A percentile compares a stretch with the other conserved stretches of the same genome.
Evolutionary conservation across 2,888 invertebrate genomes (phyloP).

Genomic region (Zaprionus obscuricornis): DNA sequence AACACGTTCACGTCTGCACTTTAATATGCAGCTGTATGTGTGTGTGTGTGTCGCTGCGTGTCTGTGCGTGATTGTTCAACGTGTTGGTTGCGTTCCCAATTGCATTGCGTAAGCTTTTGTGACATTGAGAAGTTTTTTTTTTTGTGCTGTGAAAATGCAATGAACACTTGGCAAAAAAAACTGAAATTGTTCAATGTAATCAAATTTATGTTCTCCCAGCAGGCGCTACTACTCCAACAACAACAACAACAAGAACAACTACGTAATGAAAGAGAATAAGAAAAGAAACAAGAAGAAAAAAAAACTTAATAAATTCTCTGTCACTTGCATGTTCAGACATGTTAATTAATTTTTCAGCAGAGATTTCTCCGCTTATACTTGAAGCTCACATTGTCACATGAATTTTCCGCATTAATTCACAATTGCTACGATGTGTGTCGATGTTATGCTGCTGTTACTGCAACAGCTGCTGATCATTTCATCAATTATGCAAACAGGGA

Average conservation of each 20-base stretch:
- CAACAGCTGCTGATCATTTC: slow-evolving; percentile 10
- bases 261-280: not conserved
- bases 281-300: not conserved
- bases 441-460: too few relatives aligned
- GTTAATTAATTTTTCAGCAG: slow-evolving; percentile 55
- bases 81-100: slow-evolving; percentile 44
- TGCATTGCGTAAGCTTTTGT: slow-evolving; percentile 60
- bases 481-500: slow-evolving; percentile 63
- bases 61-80: slow-evolving; percentile 30
- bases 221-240: not conserved
- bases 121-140: slow-evolving; percentile 26
- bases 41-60: slow-evolving; percentile 15
- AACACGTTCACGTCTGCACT: slow-evolving; percentile 48
- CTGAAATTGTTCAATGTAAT: slow-evolving; percentile 41
- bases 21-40: slow-evolving; percentile 12
- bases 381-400: too few relatives aligned
- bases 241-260: too few relatives aligned
- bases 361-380: too few relatives aligned
- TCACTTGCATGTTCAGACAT: slow-evolving; percentile 17
- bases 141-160: slow-evolving; percentile 8
- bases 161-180: slow-evolving; percentile 9
- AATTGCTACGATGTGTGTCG: too few relatives aligned
- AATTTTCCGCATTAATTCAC: too few relatives aligned
- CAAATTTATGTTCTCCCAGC: slow-evolving; percentile 29
- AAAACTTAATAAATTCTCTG: slow-evolving; percentile 8